Base-by-base conservation (phyloP, 2,797 vertebrate genomes). In the Catostomus latipinnis region DNA sequence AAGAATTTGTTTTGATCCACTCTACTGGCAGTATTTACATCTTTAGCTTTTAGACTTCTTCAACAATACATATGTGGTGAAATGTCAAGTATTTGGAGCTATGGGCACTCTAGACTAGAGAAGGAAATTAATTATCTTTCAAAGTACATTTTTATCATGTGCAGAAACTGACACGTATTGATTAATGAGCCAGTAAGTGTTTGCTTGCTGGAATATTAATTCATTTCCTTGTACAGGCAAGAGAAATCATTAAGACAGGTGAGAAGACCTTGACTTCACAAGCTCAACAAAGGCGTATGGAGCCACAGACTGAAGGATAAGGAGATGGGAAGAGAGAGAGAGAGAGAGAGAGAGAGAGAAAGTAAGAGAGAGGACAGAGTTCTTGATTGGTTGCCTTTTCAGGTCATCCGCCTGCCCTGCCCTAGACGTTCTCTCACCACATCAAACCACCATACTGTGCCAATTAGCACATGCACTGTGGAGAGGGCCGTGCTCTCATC, bases 161-260 rank as follows among this genome's bases (percentile, higher is more conserved):
- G 86, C 88, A 91, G 89, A 90, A 93, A 89, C 92, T 90, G 91
- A 92, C 91, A 91, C 90, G 87, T 92, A 93, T 96, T 95, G 95
- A 96, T 96, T 94, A 96, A 95, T 94, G 93, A 95, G 92, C 90
- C 91, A 81, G 90, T 88, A 92, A 89, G 81, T 95, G 94, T 95
- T 94, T 93, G 93, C 94, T 94, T 93, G 92, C 90, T 93, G 91
- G 93, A 95, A 94, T 95, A 94, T 94, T 92, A 96, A 92, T 94
- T 90, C 83, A 92, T 94, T 91, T 92, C 90, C 88, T 75, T 68
- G 88, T 87, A 90, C 89, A 90, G 91, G 89, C 90, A 90, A 91
- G 91, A 89, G 89, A 88, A 94, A 91, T 95, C 92, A 95, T 96
- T 95, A 95, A 94, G 93, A 94, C 90, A 92, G 93, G 91, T 90